A percentile compares a stretch with the other conserved stretches of the same genome.
phyloP scores from a whole-genome alignment of 2,888 invertebrate genomes.

The Ernsta delagoae region DNA sequence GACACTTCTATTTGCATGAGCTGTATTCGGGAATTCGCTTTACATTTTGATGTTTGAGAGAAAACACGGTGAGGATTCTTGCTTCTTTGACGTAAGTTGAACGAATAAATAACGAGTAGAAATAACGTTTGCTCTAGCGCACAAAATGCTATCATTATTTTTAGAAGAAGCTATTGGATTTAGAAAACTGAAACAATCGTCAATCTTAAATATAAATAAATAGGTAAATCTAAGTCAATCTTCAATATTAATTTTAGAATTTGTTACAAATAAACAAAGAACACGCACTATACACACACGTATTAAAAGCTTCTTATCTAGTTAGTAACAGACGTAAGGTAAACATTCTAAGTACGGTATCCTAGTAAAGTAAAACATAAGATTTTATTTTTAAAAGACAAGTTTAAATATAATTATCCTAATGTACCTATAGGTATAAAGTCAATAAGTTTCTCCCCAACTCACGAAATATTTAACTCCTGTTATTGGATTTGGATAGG shows the following conservation, averaged over 20 bases:
- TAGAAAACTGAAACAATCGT: not conserved
- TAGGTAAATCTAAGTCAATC: no score
- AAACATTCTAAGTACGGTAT: no score
- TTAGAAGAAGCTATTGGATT: constrained; percentile 5
- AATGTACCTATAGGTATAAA: no score
- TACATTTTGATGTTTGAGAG: constrained; percentile 47
- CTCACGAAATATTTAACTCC: not conserved
- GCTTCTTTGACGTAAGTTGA: constrained; percentile 36
- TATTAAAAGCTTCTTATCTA: no score
- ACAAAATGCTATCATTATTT: not conserved
- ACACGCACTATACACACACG: no score
- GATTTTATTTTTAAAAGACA: not conserved
- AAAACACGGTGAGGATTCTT: constrained; percentile 35
- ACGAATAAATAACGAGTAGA: constrained; percentile 37
- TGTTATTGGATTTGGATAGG: constrained; percentile 33
- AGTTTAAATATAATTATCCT: not conserved
- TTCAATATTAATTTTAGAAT: no score
- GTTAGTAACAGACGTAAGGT: no score
- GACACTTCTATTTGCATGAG: constrained; percentile 82
- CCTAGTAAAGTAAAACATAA: no score
- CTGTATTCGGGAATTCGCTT: constrained; percentile 66
- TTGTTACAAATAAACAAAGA: no score
- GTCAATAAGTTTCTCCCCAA: not conserved
- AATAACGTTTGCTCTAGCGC: constrained; percentile 31
- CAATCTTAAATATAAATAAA: no score